These are phyloP conservation scores for Saguinus imperator DNA, from an alignment of 2,113 vertebrate genomes.

Conservation along the genomic window DNA sequence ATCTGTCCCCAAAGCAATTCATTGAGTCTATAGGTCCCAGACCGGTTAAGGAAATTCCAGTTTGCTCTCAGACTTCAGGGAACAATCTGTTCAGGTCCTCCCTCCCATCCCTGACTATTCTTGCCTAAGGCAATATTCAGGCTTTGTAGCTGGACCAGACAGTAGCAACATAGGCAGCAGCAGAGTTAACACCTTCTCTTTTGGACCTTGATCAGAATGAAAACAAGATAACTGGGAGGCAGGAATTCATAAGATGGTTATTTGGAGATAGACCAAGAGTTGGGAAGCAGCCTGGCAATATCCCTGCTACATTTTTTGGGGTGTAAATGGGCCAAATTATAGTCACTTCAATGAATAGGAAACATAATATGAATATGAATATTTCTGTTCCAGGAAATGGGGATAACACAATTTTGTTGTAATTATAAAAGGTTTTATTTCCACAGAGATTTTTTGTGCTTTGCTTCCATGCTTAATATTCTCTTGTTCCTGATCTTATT, in stretches of 20 bases:
- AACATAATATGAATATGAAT: background rate
- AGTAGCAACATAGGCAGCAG: background rate
- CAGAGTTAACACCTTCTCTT: background rate
- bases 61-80: background rate
- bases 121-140: background rate
- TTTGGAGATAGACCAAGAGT: background rate
- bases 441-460: background rate
- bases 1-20: background rate
- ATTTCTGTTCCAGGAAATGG: background rate
- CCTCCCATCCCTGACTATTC: background rate
- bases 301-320: background rate
- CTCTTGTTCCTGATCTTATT: background rate
- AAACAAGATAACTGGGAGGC: background rate
- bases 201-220: slow-evolving; percentile 28
- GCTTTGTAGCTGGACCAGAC: background rate
- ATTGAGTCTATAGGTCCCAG: background rate
- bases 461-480: background rate
- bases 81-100: background rate
- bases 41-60: background rate
- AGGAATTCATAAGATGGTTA: background rate
- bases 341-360: background rate
- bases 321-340: background rate
- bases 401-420: background rate
- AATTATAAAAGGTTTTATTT: background rate
- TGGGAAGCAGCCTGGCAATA: background rate